Conservation (phyloP, 2,888 invertebrate species). For the Spialia ferax region DNA sequence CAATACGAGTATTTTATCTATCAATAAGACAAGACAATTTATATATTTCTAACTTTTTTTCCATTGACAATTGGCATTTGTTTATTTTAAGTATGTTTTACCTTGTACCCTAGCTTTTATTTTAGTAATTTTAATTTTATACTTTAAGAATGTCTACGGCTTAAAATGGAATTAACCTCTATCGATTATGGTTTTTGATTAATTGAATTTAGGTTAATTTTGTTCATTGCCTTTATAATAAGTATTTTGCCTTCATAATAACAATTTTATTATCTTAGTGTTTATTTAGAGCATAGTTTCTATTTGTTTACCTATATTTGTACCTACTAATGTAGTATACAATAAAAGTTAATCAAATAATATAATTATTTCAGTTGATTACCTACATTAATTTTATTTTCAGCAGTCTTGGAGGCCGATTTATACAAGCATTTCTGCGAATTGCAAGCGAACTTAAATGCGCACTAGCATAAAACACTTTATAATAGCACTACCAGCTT, state of each 20-base stretch:
- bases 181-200: background rate
- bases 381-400: too few relatives aligned
- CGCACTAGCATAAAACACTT: too few relatives aligned
- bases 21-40: too few relatives aligned
- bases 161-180: conserved; percentile 36
- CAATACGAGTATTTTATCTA: too few relatives aligned
- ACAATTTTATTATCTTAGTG: background rate
- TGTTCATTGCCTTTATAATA: conserved; percentile 10
- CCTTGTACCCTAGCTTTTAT: too few relatives aligned
- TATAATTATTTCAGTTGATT: background rate
- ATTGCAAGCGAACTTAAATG: too few relatives aligned
- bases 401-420: too few relatives aligned
- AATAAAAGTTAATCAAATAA: background rate
- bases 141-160: background rate
- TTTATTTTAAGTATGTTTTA: too few relatives aligned
- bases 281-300: conserved; percentile 14
- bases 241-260: too few relatives aligned
- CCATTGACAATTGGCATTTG: background rate
- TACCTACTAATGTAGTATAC: background rate
- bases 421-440: too few relatives aligned
- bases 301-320: conserved; percentile 11
- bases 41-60: background rate
- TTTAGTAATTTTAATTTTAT: background rate
- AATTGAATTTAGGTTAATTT: conserved; percentile 37
- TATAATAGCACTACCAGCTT: background rate